Conservation (phyloP, 2,113 vertebrate genomes). For the Harpagus bidentatus region DNA sequence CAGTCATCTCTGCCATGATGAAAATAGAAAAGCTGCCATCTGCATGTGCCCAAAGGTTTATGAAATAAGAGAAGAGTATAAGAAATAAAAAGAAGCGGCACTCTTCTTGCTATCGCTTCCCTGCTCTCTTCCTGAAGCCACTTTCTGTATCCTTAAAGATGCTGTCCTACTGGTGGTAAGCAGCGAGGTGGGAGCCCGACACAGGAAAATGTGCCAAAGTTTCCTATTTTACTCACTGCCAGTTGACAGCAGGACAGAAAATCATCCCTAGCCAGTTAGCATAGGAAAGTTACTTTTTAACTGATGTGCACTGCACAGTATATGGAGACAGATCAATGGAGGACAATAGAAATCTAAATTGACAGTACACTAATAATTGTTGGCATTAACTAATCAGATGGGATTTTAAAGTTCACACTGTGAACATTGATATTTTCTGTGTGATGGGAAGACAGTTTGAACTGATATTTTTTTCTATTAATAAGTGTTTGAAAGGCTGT, state of each 20-base stretch:
- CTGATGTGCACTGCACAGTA: not conserved
- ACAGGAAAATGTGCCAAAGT: not conserved
- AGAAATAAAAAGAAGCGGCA: not conserved
- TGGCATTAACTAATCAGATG: slow-evolving; percentile 33
- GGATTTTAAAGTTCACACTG: slow-evolving; percentile 44
- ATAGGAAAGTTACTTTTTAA: not conserved
- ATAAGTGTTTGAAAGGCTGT: slow-evolving; percentile 69
- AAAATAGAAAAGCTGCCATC: not conserved
- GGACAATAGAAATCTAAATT: not conserved
- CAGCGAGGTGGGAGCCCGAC: not conserved
- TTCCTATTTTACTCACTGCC: not conserved
- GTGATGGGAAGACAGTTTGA: slow-evolving; percentile 43
- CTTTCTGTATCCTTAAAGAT: not conserved
- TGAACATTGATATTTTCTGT: slow-evolving; percentile 36
- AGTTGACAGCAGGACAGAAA: not conserved
- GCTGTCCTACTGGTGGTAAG: not conserved
- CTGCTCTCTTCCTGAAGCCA: not conserved
- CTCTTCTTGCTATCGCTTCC: not conserved
- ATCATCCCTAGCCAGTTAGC: not conserved
- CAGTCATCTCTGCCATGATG: not conserved
- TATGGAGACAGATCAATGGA: not conserved
- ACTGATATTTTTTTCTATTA: slow-evolving; percentile 38
- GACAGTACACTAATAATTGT: not conserved
- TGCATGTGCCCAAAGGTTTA: not conserved
- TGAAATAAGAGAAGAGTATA: not conserved